These are phyloP conservation scores for Hyaena hyaena DNA, from an alignment of 2,113 vertebrate species.

Conservation along the genomic window DNA sequence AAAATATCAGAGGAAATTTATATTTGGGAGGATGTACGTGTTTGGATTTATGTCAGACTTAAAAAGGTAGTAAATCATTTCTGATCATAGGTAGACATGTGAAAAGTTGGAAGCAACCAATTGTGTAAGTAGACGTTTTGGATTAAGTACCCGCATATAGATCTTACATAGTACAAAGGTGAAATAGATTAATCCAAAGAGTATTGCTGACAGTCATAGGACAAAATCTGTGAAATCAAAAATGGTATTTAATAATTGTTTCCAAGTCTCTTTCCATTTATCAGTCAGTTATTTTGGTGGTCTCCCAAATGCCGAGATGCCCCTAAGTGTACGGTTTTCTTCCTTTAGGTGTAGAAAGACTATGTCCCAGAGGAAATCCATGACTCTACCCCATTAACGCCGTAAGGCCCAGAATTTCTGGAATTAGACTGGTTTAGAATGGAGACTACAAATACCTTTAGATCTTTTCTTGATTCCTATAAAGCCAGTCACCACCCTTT, in stretches of 20 bases:
- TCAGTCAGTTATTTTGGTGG: background rate
- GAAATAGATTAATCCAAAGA: background rate
- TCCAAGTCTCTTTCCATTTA: background rate
- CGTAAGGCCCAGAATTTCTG: background rate
- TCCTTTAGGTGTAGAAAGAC: background rate
- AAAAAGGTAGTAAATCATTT: background rate
- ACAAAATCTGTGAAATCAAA: background rate
- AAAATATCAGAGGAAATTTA: background rate
- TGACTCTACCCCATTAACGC: background rate
- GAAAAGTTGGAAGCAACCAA: background rate
- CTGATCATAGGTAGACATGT: background rate
- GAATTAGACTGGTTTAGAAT: background rate
- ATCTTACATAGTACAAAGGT: background rate
- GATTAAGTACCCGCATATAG: background rate
- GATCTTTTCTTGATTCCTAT: background rate
- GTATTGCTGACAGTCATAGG: background rate
- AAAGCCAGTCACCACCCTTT: background rate
- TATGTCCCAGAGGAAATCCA: background rate
- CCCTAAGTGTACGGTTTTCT: background rate
- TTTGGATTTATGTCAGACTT: constrained; percentile 18
- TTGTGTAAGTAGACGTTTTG: background rate
- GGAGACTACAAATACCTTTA: background rate
- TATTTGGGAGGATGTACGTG: background rate
- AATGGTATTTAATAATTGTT: background rate
- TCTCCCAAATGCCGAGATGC: background rate